Percentiles rank a stretch among this genome's conserved stretches.
phyloP scores from a whole-genome alignment of 2,888 invertebrate genomes.

The Drosophila atripex region DNA sequence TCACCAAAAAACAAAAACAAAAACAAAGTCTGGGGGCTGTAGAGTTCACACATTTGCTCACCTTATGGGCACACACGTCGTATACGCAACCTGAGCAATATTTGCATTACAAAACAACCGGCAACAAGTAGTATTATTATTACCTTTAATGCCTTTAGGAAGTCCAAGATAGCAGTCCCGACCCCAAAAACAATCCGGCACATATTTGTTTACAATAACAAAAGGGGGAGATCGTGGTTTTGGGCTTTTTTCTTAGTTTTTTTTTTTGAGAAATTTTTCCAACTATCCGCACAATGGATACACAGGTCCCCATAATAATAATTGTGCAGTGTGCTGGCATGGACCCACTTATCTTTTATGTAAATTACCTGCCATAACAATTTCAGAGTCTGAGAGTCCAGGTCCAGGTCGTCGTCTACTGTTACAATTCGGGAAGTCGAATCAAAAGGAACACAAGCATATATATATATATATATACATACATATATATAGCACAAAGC shows the following conservation, averaged over 20 bases:
- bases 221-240: constrained; percentile 59
- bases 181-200: constrained; percentile 30
- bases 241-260: constrained; percentile 10
- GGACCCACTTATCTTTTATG: constrained; percentile 72
- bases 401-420: constrained; percentile 44
- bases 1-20: constrained; percentile 5
- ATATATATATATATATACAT: constrained; percentile 51
- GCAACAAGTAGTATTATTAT: constrained; percentile 74
- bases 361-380: constrained; percentile 77
- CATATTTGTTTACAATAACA: constrained; percentile 64
- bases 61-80: constrained; percentile 66
- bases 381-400: constrained; percentile 31
- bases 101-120: constrained; percentile 70
- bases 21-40: constrained; percentile 7
- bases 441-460: constrained; percentile 39
- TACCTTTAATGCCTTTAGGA: constrained; percentile 80
- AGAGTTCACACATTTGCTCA: constrained; percentile 48
- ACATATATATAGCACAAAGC: constrained; percentile 68
- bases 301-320: constrained; percentile 73
- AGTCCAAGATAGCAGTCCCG: constrained; percentile 59
- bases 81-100: constrained; percentile 77
- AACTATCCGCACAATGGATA: constrained; percentile 58
- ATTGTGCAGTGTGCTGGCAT: constrained; percentile 62
- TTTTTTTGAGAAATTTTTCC: constrained; percentile 48
- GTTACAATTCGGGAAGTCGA: constrained; percentile 70